A percentile compares a stretch with the other conserved stretches of the same genome.
These are phyloP conservation scores for Xyrichtys novacula DNA, from an alignment of 2,797 vertebrate species.

Conservation along the genomic window DNA sequence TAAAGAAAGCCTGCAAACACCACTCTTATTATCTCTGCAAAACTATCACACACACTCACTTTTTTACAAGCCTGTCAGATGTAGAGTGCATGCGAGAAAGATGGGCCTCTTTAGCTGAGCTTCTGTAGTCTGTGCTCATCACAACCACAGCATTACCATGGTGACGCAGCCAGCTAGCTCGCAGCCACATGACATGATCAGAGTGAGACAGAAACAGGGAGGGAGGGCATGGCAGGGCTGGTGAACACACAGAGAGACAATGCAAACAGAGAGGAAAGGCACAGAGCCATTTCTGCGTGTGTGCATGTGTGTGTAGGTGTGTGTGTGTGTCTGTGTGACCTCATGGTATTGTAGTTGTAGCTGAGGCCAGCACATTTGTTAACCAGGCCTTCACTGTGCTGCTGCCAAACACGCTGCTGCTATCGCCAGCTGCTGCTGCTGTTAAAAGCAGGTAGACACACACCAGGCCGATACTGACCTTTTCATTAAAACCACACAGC, in stretches of 20 bases:
- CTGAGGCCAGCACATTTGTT: conserved; percentile 66
- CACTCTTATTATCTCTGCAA: neutral
- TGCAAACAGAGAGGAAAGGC: conserved; percentile 59
- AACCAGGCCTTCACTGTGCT: conserved; percentile 31
- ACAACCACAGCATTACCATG: conserved; percentile 60
- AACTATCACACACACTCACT: neutral
- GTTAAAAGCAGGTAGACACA: conserved; percentile 24
- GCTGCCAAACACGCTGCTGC: conserved; percentile 35
- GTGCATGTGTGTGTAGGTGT: conserved; percentile 8
- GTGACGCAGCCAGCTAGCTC: conserved; percentile 46
- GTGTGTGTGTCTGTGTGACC: conserved; percentile 12
- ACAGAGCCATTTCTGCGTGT: conserved; percentile 13
- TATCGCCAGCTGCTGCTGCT: conserved; percentile 32
- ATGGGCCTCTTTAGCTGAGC: conserved; percentile 38
- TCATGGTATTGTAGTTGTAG: conserved; percentile 58
- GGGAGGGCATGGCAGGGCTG: conserved; percentile 15
- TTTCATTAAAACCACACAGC: conserved; percentile 44
- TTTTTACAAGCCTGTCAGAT: conserved; percentile 24
- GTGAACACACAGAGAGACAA: conserved; percentile 54
- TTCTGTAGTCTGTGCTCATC: conserved; percentile 40
- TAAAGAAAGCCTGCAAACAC: neutral
- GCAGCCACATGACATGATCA: conserved; percentile 50
- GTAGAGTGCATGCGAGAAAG: neutral
- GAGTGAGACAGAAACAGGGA: conserved; percentile 15
- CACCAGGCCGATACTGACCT: conserved; percentile 18